Evolutionary conservation across 92 coral and sea anemone species (phyloP), one percentile per base, ranked within the genome.

Genomic region (Epizoanthus stellaris): DNA sequence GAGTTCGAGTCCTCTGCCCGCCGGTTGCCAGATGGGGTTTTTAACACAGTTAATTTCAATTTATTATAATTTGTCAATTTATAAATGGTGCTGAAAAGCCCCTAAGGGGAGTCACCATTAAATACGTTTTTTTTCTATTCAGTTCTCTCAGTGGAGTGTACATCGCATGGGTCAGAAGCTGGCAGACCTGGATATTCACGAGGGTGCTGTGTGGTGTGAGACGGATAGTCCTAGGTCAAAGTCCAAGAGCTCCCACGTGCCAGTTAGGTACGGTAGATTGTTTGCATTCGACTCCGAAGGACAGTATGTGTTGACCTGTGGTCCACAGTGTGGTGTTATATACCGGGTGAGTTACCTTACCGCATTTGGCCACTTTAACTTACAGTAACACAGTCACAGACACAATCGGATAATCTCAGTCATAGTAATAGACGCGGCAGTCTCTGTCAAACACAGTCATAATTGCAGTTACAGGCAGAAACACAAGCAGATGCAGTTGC

Each of bases 261-360:
- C 93, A 5, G 88, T 89, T 15, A 85, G 95, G 56, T 96, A 92
- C 63, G 98, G 98, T 17, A 82, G 93, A 80, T 87, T 96, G 89
- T 96, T 96, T 56, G 98, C 97, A 23, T 96, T 96, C 84, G 99
- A 96, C 89, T 89, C 95, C 14, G 94, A 92, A 85, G 99, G 98
- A 68, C 95, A 96, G 30, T 94, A 96, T 75, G 89, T 96, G 10
- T 81, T 96, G 42, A 92, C 98, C 4, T 94, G 98, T 88, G 98
- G 98, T 7, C 86, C 95, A 15, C 90, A 87, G 23, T 84, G 94
- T 67, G 99, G 99, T 57, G 67, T 94, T 21, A 92, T 96, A 75
- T 90, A 96, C 82, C 95, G 93, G 91, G 99, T 96, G 76, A 77
- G 89, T 71, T n/a, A 85, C 56, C 21, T 14, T 3, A 56, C 47